Evolutionary conservation across 2,888 invertebrate genomes (phyloP).

Genomic region (Ochropacha duplaris): DNA sequence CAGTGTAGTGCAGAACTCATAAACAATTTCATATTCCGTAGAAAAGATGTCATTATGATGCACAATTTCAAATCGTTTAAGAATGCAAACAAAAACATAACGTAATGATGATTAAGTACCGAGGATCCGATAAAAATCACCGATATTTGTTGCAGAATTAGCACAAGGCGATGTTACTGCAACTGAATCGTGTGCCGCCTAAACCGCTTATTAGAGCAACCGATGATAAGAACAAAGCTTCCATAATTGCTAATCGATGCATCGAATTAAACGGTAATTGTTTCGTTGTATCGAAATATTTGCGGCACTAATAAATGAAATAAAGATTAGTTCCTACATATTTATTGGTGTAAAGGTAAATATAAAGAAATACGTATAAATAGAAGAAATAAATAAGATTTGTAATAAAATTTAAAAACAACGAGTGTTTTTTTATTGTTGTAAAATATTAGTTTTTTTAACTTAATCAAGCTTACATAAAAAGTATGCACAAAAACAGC

Average conservation of each 20-base stretch:
- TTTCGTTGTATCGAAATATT: conserved; percentile 11
- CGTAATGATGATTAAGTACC: conserved; percentile 31
- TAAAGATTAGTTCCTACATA: neutral
- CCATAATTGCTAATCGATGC: conserved; percentile 48
- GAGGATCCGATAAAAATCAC: conserved; percentile 48
- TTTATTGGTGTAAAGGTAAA: too few relatives aligned
- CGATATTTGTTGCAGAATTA: conserved; percentile 54
- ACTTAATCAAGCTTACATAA: too few relatives aligned
- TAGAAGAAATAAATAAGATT: too few relatives aligned
- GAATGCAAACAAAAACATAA: neutral
- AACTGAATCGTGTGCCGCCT: conserved; percentile 27
- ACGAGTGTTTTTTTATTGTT: too few relatives aligned
- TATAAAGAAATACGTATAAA: too few relatives aligned
- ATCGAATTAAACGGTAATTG: conserved; percentile 37
- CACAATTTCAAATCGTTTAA: neutral
- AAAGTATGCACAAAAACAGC: too few relatives aligned
- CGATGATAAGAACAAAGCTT: conserved; percentile 61
- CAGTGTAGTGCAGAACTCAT: too few relatives aligned
- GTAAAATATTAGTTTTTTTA: too few relatives aligned
- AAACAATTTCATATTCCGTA: too few relatives aligned
- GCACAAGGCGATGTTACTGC: conserved; percentile 52
- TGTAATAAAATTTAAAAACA: too few relatives aligned
- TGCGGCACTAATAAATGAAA: neutral
- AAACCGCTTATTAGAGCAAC: conserved; percentile 53
- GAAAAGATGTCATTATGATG: too few relatives aligned